Evolutionary conservation across 2,888 invertebrate species (phyloP).

Genomic region (Coenonympha glycerion): DNA sequence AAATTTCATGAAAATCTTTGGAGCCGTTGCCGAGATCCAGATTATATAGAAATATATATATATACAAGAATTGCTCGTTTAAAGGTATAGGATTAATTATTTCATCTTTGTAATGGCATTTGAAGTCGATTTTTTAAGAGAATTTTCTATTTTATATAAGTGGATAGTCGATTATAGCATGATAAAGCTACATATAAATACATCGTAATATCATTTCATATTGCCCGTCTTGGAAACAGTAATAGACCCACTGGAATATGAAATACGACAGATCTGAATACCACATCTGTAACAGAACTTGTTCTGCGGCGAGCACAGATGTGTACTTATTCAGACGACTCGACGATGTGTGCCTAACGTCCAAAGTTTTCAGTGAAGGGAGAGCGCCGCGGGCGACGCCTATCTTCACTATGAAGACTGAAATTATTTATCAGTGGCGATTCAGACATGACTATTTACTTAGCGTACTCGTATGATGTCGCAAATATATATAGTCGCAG

Average conservation of each 20-base stretch:
- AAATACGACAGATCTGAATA: slow-evolving; percentile 71
- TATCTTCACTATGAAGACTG: slow-evolving; percentile 37
- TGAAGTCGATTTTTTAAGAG: no score
- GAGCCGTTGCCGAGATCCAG: no score
- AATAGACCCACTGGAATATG: neutral
- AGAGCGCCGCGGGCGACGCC: slow-evolving; percentile 59
- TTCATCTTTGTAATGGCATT: no score
- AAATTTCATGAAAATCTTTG: no score
- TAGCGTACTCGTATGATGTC: slow-evolving; percentile 44
- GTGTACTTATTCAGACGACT: slow-evolving; percentile 45
- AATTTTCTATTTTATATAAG: no score
- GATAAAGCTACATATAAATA: no score
- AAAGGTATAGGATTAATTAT: no score
- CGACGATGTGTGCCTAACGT: slow-evolving; percentile 28
- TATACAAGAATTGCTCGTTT: no score
- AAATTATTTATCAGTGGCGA: slow-evolving; percentile 68
- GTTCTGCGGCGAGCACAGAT: slow-evolving; percentile 61
- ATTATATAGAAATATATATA: no score
- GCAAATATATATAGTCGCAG: slow-evolving; percentile 17
- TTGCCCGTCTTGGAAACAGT: neutral
- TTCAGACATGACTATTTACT: slow-evolving; percentile 72
- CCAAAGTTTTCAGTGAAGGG: slow-evolving; percentile 54
- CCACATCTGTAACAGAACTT: slow-evolving; percentile 55
- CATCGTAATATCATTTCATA: neutral
- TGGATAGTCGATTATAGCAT: no score